phyloP scores from a whole-genome alignment of 2,888 invertebrate species.

The Serripes groenlandicus region DNA sequence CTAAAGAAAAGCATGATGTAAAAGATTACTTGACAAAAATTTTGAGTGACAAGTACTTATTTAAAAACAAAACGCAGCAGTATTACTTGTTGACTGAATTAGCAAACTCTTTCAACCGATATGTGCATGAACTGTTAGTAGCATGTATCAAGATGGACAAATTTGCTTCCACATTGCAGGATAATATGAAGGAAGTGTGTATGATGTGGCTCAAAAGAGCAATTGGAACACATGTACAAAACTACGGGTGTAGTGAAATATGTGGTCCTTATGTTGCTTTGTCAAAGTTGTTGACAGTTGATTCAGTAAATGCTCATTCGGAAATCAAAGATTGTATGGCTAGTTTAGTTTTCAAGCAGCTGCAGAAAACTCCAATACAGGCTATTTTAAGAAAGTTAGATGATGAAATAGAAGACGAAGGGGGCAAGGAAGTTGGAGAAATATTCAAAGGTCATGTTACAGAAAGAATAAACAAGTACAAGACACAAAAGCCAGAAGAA shows the following conservation, averaged over 20 bases:
- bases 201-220: background rate
- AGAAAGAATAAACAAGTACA: background rate
- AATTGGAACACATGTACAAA: background rate
- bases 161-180: background rate
- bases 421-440: background rate
- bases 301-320: background rate
- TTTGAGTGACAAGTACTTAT: background rate
- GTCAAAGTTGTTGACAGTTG: background rate
- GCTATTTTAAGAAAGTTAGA: background rate
- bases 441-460: background rate
- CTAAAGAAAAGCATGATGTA: background rate
- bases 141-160: background rate
- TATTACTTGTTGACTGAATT: background rate
- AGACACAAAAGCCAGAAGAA: background rate
- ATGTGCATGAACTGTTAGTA: background rate
- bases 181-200: background rate
- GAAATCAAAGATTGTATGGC: background rate
- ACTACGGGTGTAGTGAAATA: background rate
- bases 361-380: background rate
- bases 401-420: background rate
- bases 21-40: background rate
- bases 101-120: background rate
- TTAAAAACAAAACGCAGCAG: background rate
- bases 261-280: background rate
- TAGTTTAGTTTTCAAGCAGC: background rate